phyloP scores from a whole-genome alignment of 2,797 vertebrate genomes.

The Anas georgica region DNA sequence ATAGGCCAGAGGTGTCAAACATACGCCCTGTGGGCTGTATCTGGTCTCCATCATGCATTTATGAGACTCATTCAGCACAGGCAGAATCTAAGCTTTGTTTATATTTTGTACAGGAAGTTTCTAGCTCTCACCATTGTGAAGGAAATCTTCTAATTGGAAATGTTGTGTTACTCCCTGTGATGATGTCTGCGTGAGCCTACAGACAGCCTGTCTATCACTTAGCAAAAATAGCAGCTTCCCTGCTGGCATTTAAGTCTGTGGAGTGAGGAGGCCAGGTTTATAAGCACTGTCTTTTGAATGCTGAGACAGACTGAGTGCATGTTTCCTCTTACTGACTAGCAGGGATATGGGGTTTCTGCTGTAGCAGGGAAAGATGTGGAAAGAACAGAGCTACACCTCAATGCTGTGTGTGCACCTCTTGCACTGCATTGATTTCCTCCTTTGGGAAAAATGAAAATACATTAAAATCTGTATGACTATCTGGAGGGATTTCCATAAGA shows the following conservation, averaged over 20 bases:
- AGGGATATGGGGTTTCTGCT: background rate
- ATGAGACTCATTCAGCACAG: constrained; percentile 9
- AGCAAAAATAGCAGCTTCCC: background rate
- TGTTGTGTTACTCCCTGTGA: background rate
- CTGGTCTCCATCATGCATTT: constrained; percentile 43
- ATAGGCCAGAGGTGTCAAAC: constrained; percentile 2
- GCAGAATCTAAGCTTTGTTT: constrained; percentile 34
- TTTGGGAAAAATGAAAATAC: background rate
- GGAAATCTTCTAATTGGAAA: background rate
- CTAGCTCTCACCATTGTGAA: background rate
- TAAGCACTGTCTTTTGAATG: background rate
- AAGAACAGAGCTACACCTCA: background rate
- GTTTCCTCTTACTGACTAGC: background rate
- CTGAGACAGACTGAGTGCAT: background rate
- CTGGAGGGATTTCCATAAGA: background rate
- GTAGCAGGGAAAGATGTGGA: background rate
- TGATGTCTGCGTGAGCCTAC: background rate
- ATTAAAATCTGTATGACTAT: background rate
- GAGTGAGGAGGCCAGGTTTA: background rate
- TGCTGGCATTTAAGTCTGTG: background rate
- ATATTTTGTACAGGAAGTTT: background rate
- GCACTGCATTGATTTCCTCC: background rate
- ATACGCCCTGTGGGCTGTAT: background rate
- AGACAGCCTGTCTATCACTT: background rate
- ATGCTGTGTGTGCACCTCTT: background rate